A percentile compares a stretch with the other conserved stretches of the same genome.
phyloP scores from a whole-genome alignment of 2,888 invertebrate genomes.

The Eucera pruinosa region DNA sequence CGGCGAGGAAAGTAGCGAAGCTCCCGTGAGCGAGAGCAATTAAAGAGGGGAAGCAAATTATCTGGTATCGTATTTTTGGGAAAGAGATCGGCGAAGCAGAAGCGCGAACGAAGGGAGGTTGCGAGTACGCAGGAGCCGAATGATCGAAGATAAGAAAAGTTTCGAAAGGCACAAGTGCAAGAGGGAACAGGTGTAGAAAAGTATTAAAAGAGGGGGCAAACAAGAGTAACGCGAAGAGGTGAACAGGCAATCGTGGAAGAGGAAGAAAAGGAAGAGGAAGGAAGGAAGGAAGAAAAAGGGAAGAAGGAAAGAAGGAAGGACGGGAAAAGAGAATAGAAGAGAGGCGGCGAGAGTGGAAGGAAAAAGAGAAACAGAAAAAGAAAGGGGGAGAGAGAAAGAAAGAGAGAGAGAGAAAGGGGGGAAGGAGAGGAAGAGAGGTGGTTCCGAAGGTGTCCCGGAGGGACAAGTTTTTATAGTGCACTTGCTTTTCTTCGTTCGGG shows the following conservation, averaged over 20 bases:
- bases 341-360: neutral
- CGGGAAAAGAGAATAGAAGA: slow-evolving; percentile 25
- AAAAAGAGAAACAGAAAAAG: slow-evolving; percentile 1
- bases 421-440: slow-evolving; percentile 49
- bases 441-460: slow-evolving; percentile 56
- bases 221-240: slow-evolving; percentile 8
- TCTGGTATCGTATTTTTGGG: no score
- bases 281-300: neutral
- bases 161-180: slow-evolving; percentile 24
- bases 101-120: neutral
- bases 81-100: neutral
- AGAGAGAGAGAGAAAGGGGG: slow-evolving; percentile 18
- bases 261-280: slow-evolving; percentile 15
- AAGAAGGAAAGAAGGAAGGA: slow-evolving; percentile 16
- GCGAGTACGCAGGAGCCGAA: neutral
- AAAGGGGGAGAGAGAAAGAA: slow-evolving; percentile 22
- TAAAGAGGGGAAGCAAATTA: no score
- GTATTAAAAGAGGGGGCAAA: slow-evolving; percentile 23
- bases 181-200: slow-evolving; percentile 24
- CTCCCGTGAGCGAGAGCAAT: no score
- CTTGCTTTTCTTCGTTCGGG: slow-evolving; percentile 57
- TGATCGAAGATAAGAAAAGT: neutral
- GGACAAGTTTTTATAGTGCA: slow-evolving; percentile 60
- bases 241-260: slow-evolving; percentile 14
- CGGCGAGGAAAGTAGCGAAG: no score